Base-by-base conservation (phyloP, 2,797 vertebrate species). In the Trematomus bernacchii region DNA sequence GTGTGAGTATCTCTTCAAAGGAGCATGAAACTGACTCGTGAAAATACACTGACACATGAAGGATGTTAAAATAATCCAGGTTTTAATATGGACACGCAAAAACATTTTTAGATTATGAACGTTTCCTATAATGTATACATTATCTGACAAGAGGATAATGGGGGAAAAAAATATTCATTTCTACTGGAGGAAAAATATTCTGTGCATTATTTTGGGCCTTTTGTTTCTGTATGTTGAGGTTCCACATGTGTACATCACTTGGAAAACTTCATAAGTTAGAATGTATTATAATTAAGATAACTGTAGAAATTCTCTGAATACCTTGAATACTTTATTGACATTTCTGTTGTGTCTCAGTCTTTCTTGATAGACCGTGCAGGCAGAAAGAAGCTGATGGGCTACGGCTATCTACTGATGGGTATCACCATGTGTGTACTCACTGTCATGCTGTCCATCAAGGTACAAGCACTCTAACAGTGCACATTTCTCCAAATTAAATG, bases 331-430 rank as follows among this genome's bases (percentile, higher is more conserved):
- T 47, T 6, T 33, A 37, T 44, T 2, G 9, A 21, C 14, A 10
- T 33, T 0, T 16, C n/a, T 55, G 3, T 18, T 65, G 48, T 71
- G 21, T 76, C 23, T 80, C 90, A 96, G 96, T 91, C 92, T 30
- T 89, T 95, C 65, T 71, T 96, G 12, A 95, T 96, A 13, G 94
- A 96, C 27, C 91, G 80, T 5, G 83, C 89, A 0, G 96, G 95
- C 52, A 94, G 95, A 77, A 96, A 92, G 87, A 83, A 89, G 0
- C 87, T 96, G 73, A 89, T 96, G 70, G 95, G 94, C 75, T 94
- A 85, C 64, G 95, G 85, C 59, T 95, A 95, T 51, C 13, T 93
- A 0, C 33, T 94, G 47, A 96, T 96, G 95, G 93, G 90, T 27
- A 8, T 94, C 70, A 76, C 91, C 50, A 92, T 96, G 81, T 88